Base-by-base conservation (phyloP, 2,888 invertebrate genomes). In the Myopa testacea region DNA sequence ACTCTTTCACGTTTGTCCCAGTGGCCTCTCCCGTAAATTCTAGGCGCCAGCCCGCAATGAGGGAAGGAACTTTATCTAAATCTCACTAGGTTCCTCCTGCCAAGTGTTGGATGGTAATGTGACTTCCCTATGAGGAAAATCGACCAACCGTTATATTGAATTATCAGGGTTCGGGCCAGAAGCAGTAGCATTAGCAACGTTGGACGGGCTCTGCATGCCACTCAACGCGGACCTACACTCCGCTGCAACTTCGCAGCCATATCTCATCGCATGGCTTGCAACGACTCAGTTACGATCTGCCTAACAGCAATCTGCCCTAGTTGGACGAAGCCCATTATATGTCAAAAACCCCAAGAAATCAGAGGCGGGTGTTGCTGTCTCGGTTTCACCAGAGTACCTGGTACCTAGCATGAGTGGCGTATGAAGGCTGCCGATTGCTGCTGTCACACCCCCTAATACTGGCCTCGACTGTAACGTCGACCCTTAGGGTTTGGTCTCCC, bases 1-100 rank as follows among this genome's bases (percentile, higher is more conserved):
- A 72, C 14, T 72, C 72, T 10, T 72, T 40, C 3, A 72, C 72
- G 16, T 62, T 62, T 26, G 26, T 26, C 26, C 26, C 62, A 6
- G 4, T n/a, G 8, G 62, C 62, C 4, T 62, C 62, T 4, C 62
- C 62, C 4, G 62, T 62, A n/a, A 62, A 62, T 10, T 62, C 26
- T 16, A 58, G 16, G 7, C n/a, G 12, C 58, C 58, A 58, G 16
- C 58, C 58, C 4, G 58, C 7, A 58, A 58, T 58, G 16, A 58
- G 58, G 16, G 58, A 58, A 5, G 58, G n/a, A 12, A 58, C 58
- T n/a, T n/a, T 10, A 16, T 12, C 58, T 16, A n/a, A n/a, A 12
- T 58, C n/a, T n/a, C n/a, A 26, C 34, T n/a, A 62, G 26, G 8
- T 5, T 5, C 26, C 62, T n/a, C 34, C 3, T n/a, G 4, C n/a